Base-by-base conservation (phyloP, 2,888 invertebrate species). In the Monoplex corrugatus region DNA sequence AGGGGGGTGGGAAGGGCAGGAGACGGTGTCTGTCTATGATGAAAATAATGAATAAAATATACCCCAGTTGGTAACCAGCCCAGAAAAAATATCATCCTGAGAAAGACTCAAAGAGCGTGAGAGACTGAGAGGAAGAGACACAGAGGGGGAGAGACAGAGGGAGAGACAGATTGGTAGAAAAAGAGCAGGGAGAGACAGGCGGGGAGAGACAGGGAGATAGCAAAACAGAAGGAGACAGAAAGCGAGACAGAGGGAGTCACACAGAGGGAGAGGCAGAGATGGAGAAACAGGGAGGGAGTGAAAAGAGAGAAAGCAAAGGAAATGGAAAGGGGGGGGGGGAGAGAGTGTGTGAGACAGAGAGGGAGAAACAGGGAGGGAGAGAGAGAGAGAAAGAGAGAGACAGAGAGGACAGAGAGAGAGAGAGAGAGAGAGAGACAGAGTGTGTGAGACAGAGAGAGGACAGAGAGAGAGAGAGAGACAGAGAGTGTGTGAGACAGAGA, bases 401-500 rank as follows among this genome's bases (percentile, higher is more conserved):
- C n/a, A n/a, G n/a, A n/a, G n/a, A n/a, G n/a, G n/a, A n/a, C n/a
- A n/a, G n/a, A n/a, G n/a, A n/a, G n/a, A 50, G 50, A 50, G 50
- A 50, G 50, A 50, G 50, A 50, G 50, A 50, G 50, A 50, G 50
- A 50, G 50, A 72, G 72, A 72, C n/a, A 72, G 72, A 72, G 57
- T 2, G 57, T 23, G 57, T 2, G 10, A n/a, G n/a, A n/a, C 8
- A 72, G n/a, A n/a, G n/a, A n/a, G n/a, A n/a, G 72, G 72, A n/a
- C 2, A 28, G 72, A n/a, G n/a, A n/a, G n/a, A n/a, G n/a, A n/a
- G n/a, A 32, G 19, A 44, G 84, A 44, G 84, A 84, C 50, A 84
- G 35, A 35, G 84, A 87, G 40, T 72, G 75, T 40, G 75, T 44
- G 87, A 45, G 72, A 87, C 72, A 38, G 82, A 82, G 82, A 40